Evolutionary conservation across 2,888 invertebrate genomes (phyloP).

Genomic region (Synanthedon vespiformis): DNA sequence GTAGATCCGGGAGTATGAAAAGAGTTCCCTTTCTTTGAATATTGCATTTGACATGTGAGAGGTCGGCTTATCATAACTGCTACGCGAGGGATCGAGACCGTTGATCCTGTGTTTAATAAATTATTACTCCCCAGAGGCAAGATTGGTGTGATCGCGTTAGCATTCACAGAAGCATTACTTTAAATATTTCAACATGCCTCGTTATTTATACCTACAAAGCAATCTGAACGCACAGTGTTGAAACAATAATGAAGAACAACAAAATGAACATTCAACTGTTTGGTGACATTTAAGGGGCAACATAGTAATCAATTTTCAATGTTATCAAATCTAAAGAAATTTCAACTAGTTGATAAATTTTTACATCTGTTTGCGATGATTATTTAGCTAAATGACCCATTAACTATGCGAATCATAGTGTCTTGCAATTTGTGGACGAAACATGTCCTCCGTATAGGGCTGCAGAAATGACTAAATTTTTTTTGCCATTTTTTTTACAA

Average conservation of each 20-base stretch:
- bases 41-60: constrained; percentile 51
- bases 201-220: not conserved
- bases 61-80: constrained; percentile 33
- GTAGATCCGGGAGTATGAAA: constrained; percentile 33
- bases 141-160: not conserved
- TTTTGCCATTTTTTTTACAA: no score
- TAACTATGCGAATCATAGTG: no score
- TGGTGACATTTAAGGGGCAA: no score
- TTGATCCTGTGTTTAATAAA: constrained; percentile 28
- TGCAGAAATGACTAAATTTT: no score
- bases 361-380: no score
- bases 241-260: not conserved
- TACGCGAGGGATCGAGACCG: constrained; percentile 12
- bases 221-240: not conserved
- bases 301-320: no score
- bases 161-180: not conserved
- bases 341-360: no score
- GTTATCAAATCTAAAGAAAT: no score
- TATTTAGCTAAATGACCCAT: no score
- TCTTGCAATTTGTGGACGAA: no score
- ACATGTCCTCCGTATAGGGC: no score
- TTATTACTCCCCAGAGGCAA: constrained; percentile 9
- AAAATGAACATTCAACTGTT: no score
- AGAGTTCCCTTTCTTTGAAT: constrained; percentile 46
- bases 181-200: not conserved